A percentile compares a stretch with the other conserved stretches of the same genome.
These are phyloP conservation scores for Rhabditophanes sp. DNA, from an alignment of 2,888 invertebrate species.

Conservation along the genomic window DNA sequence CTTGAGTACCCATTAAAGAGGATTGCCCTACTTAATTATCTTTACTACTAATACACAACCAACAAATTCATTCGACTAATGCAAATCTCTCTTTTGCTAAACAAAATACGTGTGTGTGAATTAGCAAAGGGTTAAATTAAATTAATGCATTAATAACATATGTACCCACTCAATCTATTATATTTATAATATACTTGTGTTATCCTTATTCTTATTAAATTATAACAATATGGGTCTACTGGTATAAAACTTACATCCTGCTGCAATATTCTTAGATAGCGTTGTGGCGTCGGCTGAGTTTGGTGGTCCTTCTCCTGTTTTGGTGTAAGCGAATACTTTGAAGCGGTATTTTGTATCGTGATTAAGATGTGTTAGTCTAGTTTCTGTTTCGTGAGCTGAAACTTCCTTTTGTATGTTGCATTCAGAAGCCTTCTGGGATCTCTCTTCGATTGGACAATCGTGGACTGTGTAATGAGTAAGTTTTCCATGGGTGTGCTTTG, in stretches of 20 bases:
- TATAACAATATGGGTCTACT: no score
- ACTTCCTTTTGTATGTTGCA: constrained; percentile 14
- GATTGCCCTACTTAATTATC: no score
- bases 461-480: constrained; percentile 65
- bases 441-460: constrained; percentile 7
- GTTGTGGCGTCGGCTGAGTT: constrained; percentile 41
- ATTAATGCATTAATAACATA: no score
- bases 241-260: constrained; percentile 13
- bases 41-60: no score
- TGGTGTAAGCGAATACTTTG: constrained; percentile 66
- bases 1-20: no score
- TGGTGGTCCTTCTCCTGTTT: constrained; percentile 66
- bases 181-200: no score
- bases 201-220: no score
- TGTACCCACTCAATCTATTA: no score
- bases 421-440: constrained; percentile 5
- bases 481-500: constrained; percentile 74
- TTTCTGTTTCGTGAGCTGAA: constrained; percentile 16
- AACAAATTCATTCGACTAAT: no score
- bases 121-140: no score
- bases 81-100: no score
- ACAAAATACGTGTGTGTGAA: no score
- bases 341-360: constrained; percentile 68
- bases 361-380: constrained; percentile 49
- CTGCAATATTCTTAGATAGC: constrained; percentile 24